Evolutionary conservation across 2,888 invertebrate genomes (phyloP).

Genomic region (Latrodectus hesperus): DNA sequence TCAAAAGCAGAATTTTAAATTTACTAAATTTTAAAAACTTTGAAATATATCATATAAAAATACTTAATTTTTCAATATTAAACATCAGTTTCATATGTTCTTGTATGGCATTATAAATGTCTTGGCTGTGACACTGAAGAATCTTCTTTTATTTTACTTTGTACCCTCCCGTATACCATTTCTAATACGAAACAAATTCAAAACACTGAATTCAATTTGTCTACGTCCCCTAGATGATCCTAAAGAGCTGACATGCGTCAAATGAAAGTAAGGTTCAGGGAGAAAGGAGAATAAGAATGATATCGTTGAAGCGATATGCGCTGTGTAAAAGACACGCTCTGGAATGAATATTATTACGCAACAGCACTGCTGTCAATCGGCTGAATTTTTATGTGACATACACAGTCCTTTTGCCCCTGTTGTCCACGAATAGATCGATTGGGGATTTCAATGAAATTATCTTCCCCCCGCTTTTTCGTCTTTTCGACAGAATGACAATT

Average conservation of each 20-base stretch:
- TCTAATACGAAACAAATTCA: not conserved
- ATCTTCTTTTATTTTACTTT: no score
- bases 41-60: no score
- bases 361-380: conserved; percentile 21
- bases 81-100: no score
- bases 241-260: conserved; percentile 12
- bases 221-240: not conserved
- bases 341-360: conserved; percentile 27
- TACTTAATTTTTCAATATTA: no score
- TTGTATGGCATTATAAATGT: no score
- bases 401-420: not conserved
- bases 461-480: not conserved
- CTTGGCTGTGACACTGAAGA: no score
- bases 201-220: conserved; percentile 1
- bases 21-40: no score
- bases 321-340: not conserved
- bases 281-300: not conserved
- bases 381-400: conserved; percentile 2
- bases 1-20: no score
- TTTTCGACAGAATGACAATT: not conserved
- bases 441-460: not conserved
- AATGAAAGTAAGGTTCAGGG: not conserved
- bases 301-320: conserved; percentile 4
- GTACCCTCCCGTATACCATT: no score
- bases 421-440: not conserved